A percentile compares a stretch with the other conserved stretches of the same genome.
Evolutionary conservation across 2,113 vertebrate genomes (phyloP).

Genomic region (Ardeotis arabs): DNA sequence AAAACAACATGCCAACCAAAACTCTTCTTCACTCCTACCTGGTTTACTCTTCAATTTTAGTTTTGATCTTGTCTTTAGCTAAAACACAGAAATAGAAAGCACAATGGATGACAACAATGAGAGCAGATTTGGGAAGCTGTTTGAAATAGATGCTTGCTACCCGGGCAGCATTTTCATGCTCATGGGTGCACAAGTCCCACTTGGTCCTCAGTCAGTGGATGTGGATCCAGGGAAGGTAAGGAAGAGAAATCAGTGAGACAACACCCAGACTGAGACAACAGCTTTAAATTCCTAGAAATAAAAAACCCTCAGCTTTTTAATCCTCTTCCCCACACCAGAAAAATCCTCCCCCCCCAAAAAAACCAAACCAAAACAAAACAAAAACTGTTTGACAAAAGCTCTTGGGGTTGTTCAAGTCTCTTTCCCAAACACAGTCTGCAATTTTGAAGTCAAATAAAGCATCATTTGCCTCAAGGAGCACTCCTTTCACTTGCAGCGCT

Average conservation of each 20-base stretch:
- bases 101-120: background rate
- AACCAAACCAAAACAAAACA: background rate
- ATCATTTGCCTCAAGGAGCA: background rate
- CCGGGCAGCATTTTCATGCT: background rate
- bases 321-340: background rate
- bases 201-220: rapidly evolving
- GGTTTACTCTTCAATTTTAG: background rate
- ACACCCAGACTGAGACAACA: background rate
- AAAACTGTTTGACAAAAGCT: background rate
- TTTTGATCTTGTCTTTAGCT: background rate
- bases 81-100: background rate
- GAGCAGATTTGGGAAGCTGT: background rate
- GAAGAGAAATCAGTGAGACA: background rate
- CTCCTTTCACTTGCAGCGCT: background rate
- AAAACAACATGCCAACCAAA: background rate
- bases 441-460: background rate
- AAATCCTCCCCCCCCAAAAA: no score
- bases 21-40: background rate
- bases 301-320: background rate
- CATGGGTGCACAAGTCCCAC: background rate
- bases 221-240: background rate
- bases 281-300: background rate
- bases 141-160: rapidly evolving
- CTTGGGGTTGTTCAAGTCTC: background rate
- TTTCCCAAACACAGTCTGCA: background rate